phyloP scores from a whole-genome alignment of 2,888 invertebrate genomes.

The Tipula unca region DNA sequence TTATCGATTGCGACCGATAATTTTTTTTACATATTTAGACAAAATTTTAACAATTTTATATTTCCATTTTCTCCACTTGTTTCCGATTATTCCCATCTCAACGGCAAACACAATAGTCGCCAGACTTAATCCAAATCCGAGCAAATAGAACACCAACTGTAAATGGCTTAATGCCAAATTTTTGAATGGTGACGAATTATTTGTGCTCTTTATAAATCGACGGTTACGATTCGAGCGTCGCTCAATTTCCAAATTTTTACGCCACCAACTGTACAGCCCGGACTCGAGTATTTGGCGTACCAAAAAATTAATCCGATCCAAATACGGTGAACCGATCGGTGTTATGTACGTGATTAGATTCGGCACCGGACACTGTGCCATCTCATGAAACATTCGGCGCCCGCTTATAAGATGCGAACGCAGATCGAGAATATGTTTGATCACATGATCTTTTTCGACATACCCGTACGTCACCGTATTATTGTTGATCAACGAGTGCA shows the following conservation, averaged over 20 bases:
- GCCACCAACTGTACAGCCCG: conserved; percentile 44
- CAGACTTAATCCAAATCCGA: conserved; percentile 31
- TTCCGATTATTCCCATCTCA: not conserved
- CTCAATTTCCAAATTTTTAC: conserved; percentile 34
- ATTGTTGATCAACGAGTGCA: conserved; percentile 38
- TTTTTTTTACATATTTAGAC: not conserved
- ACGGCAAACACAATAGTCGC: conserved; percentile 24
- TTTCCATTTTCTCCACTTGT: not conserved
- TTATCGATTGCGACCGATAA: not conserved
- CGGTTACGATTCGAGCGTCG: not conserved
- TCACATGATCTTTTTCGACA: conserved; percentile 44
- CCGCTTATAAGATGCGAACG: conserved; percentile 36
- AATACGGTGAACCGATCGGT: conserved; percentile 51
- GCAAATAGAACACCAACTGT: conserved; percentile 35
- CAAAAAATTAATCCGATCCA: conserved; percentile 43
- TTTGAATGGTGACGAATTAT: not conserved
- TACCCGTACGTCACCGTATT: conserved; percentile 45
- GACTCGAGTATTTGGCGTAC: conserved; percentile 44
- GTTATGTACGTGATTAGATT: conserved; percentile 49
- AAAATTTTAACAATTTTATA: not conserved
- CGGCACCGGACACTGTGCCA: conserved; percentile 47
- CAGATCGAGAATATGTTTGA: conserved; percentile 30
- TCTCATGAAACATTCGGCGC: conserved; percentile 44
- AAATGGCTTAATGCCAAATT: conserved; percentile 29
- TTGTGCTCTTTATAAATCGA: not conserved